Conservation (phyloP, 2,888 invertebrate species). For the Tipula confusa region DNA sequence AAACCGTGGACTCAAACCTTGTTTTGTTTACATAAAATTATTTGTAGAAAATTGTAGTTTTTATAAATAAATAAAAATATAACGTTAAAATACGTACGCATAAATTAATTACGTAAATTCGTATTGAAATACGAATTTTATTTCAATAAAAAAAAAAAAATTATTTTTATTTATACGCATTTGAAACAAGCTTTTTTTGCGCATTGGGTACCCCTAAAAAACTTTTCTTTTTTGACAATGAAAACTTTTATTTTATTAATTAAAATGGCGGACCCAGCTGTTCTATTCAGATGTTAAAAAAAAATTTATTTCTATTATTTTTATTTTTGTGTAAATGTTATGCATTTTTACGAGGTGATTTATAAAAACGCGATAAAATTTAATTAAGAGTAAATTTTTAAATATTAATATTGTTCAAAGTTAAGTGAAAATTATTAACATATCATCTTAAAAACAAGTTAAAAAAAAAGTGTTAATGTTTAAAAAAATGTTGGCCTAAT, state of each 20-base stretch:
- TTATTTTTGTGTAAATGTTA: slow-evolving; percentile 3
- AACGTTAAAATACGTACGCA: not conserved
- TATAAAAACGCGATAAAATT: not conserved
- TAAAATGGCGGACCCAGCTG: slow-evolving; percentile 25
- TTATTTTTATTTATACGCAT: too few relatives aligned
- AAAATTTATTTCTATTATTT: slow-evolving; percentile 21
- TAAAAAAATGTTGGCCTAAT: not conserved
- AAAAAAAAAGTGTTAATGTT: not conserved
- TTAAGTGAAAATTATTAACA: not conserved
- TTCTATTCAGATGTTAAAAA: slow-evolving; percentile 3
- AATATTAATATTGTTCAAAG: not conserved
- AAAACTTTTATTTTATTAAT: not conserved
- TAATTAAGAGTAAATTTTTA: not conserved
- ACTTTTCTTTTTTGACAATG: slow-evolving; percentile 10
- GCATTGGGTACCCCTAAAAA: not conserved
- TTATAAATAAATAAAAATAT: not conserved
- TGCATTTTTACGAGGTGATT: not conserved
- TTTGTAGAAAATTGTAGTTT: not conserved
- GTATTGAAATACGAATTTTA: not conserved
- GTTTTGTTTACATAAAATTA: not conserved
- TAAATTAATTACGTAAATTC: not conserved
- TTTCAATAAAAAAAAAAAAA: not conserved
- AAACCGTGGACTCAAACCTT: not conserved
- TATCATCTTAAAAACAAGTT: not conserved
- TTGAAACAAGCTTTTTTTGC: not conserved